These are phyloP conservation scores for Suillia variegata DNA, from an alignment of 2,888 invertebrate genomes.

Conservation along the genomic window DNA sequence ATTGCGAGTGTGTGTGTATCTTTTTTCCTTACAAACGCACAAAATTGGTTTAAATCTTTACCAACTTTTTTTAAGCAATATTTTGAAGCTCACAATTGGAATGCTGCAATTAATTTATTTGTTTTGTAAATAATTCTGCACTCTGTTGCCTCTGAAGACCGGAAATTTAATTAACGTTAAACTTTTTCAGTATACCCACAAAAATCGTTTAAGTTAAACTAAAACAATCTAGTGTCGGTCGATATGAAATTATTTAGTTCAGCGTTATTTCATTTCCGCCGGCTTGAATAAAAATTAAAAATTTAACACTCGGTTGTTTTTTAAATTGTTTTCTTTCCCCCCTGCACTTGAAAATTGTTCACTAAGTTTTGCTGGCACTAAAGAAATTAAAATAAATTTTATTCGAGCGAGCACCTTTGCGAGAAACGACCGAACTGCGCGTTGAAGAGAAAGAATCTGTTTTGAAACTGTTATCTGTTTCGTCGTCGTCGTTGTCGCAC, in stretches of 20 bases:
- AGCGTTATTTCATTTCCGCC: neutral
- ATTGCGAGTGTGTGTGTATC: slow-evolving; percentile 19
- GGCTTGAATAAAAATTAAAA: neutral
- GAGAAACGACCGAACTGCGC: too few relatives aligned
- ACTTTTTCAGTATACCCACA: neutral
- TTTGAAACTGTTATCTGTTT: too few relatives aligned
- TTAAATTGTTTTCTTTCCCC: too few relatives aligned
- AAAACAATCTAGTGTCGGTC: neutral
- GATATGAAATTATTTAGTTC: neutral
- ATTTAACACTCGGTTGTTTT: neutral
- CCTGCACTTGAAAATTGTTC: too few relatives aligned
- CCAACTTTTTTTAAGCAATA: neutral
- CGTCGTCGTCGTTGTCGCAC: too few relatives aligned
- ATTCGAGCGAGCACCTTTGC: too few relatives aligned
- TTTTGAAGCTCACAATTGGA: neutral
- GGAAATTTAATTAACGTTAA: neutral
- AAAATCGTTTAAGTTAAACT: slow-evolving; percentile 10
- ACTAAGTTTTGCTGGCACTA: too few relatives aligned
- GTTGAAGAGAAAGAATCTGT: too few relatives aligned
- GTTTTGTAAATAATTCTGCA: neutral
- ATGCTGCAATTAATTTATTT: neutral
- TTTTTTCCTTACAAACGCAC: slow-evolving; percentile 12
- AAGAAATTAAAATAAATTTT: too few relatives aligned
- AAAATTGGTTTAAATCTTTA: too few relatives aligned
- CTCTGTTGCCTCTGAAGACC: neutral